Conservation (phyloP, 2,888 invertebrate genomes). For the Anticlea derivata region DNA sequence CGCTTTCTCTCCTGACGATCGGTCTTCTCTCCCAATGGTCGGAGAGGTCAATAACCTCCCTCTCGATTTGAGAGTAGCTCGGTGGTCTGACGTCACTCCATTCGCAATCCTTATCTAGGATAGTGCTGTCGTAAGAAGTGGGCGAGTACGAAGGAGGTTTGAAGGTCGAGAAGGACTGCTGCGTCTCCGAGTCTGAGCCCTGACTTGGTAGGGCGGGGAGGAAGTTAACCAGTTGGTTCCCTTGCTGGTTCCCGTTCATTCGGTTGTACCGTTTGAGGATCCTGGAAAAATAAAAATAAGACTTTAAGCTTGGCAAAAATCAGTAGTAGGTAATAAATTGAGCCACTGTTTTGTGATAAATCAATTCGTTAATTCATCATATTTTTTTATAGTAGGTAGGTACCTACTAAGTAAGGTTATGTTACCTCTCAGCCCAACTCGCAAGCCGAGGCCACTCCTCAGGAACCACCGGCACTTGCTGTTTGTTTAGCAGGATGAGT, state of each 20-base stretch:
- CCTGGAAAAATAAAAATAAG: conserved; percentile 46
- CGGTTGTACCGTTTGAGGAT: conserved; percentile 87
- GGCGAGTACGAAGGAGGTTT: conserved; percentile 80
- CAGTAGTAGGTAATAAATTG: background rate
- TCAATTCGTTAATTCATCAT: no score
- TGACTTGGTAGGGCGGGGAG: conserved; percentile 85
- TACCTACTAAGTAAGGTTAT: background rate
- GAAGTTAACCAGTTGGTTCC: conserved; percentile 90
- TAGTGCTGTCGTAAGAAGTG: conserved; percentile 74
- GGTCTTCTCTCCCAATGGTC: conserved; percentile 79
- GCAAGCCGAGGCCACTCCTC: conserved; percentile 93
- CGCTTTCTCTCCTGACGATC: conserved; percentile 80
- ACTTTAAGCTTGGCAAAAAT: background rate
- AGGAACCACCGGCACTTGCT: conserved; percentile 88
- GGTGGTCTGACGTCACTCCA: conserved; percentile 83
- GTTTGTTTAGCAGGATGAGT: conserved; percentile 90
- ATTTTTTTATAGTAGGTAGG: background rate
- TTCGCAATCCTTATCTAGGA: conserved; percentile 77
- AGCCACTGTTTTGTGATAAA: no score
- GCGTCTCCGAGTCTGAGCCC: conserved; percentile 69
- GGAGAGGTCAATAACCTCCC: conserved; percentile 70
- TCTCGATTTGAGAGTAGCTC: conserved; percentile 75
- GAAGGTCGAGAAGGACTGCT: conserved; percentile 79
- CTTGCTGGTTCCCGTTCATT: conserved; percentile 75
- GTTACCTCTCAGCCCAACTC: conserved; percentile 90